Base-by-base conservation (phyloP, 2,797 vertebrate genomes). In the Melanotaenia maccullochi region DNA sequence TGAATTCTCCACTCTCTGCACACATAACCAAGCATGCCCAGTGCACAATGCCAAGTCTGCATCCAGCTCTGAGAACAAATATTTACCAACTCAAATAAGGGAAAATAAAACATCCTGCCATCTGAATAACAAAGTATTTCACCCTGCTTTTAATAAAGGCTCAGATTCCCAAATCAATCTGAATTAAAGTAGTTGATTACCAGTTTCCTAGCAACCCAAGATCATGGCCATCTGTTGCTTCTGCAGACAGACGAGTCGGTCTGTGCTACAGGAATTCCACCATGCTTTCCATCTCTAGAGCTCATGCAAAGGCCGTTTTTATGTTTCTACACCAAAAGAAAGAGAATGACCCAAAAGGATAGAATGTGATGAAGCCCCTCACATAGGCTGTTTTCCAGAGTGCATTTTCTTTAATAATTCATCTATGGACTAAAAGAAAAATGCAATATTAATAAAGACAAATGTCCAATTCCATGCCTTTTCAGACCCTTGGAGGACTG, bases 161-260 rank as follows among this genome's bases (percentile, higher is more conserved):
- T 85, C 83, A 69, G 68, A 92, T 87, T 89, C 88, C 86, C 85
- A 87, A 91, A 91, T 93, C 91, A 92, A 90, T 92, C 85, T 84
- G 83, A 93, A 90, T 93, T 90, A 87, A 93, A 93, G 91, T 90
- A 90, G 93, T 94, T 95, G 93, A 94, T 93, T 91, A 92, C 88
- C 92, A 94, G 94, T 95, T 93, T 92, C 94, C 92, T 94, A 94
- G 94, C 94, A 95, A 95, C 94, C 76, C 87, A 86, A 87, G 88
- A 91, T 84, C 90, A 86, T 2, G 84, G 93, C 94, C 94, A 95
- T 95, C 94, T 95, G 94, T 94, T 94, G 94, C 93, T 93, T 84
- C 78, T 71, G 85, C 92, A 87, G 89, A 82, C 89, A 85, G 90
- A 85, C 84, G 71, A 90, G 78, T 88, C 67, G 65, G 76, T 72